These are phyloP conservation scores for Chionoecetes opilio DNA, from an alignment of 1,140 invertebrate genomes.

Conservation along the genomic window DNA sequence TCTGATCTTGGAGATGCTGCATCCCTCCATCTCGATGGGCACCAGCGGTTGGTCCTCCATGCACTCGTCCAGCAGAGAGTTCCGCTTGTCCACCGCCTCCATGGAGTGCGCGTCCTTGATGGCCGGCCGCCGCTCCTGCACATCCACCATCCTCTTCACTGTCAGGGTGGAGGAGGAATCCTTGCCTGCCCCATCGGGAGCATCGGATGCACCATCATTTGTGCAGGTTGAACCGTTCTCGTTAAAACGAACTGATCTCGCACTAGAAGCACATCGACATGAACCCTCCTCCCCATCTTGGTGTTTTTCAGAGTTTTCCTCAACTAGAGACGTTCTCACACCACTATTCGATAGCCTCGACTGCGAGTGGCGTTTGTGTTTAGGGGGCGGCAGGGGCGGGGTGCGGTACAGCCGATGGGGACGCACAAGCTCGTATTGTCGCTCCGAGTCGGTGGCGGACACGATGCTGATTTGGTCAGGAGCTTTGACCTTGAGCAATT, in stretches of 20 bases:
- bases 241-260: slow-evolving; percentile 67
- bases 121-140: slow-evolving; percentile 65
- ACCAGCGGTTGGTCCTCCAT: slow-evolving; percentile 75
- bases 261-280: slow-evolving; percentile 47
- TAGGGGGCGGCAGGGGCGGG: slow-evolving; percentile 74
- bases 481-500: slow-evolving; percentile 79
- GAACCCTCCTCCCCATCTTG: slow-evolving; percentile 31
- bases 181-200: neutral
- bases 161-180: slow-evolving; percentile 48
- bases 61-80: slow-evolving; percentile 69
- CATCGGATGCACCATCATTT: neutral
- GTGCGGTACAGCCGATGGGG: slow-evolving; percentile 79
- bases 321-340: slow-evolving; percentile 63
- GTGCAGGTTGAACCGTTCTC: neutral
- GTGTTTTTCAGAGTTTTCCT: slow-evolving; percentile 70
- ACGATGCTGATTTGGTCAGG: slow-evolving; percentile 81
- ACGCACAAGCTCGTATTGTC: slow-evolving; percentile 80
- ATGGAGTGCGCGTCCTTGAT: slow-evolving; percentile 66
- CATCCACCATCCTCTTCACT: slow-evolving; percentile 65
- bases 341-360: slow-evolving; percentile 70
- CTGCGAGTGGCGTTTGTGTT: slow-evolving; percentile 70
- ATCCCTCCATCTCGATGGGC: slow-evolving; percentile 73
- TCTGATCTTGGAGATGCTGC: slow-evolving; percentile 67
- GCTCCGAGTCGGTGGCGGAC: slow-evolving; percentile 79
- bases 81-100: slow-evolving; percentile 73